A percentile compares a stretch with the other conserved stretches of the same genome.
These are phyloP conservation scores for Epizoanthus scotinus DNA, from an alignment of 92 coral and sea anemone genomes.

Conservation along the genomic window DNA sequence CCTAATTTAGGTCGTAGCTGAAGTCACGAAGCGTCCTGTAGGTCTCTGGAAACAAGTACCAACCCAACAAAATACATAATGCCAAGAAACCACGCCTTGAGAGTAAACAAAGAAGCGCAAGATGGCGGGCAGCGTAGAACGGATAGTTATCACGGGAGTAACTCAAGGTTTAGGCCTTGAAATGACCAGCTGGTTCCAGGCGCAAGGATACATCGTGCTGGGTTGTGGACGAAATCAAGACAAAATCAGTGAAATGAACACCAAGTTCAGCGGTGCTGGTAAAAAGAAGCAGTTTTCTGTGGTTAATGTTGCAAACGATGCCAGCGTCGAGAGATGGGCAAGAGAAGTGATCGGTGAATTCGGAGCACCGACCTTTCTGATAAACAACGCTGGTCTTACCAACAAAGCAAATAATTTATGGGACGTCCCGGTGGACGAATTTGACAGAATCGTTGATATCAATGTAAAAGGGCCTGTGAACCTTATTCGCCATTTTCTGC, in stretches of 20 bases:
- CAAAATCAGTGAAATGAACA: conserved; percentile 57
- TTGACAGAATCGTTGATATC: conserved; percentile 62
- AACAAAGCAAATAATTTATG: conserved; percentile 56
- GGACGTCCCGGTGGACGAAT: conserved; percentile 70
- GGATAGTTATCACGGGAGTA: conserved; percentile 67
- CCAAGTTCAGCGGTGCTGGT: conserved; percentile 43
- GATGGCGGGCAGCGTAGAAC: conserved; percentile 47
- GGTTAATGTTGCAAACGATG: conserved; percentile 57
- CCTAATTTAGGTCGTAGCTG: no score
- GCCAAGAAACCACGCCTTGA: no score
- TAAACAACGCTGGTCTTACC: conserved; percentile 67
- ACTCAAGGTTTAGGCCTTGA: conserved; percentile 72
- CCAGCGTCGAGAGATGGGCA: conserved; percentile 63
- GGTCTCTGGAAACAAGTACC: no score
- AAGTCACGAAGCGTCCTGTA: no score
- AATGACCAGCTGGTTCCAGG: conserved; percentile 71
- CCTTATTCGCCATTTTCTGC: conserved; percentile 74
- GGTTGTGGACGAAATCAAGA: conserved; percentile 71
- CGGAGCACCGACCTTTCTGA: conserved; percentile 72
- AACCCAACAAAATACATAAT: no score
- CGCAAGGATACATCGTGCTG: conserved; percentile 64
- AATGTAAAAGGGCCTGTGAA: conserved; percentile 78
- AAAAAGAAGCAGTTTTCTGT: conserved; percentile 61
- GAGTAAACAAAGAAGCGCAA: not conserved
- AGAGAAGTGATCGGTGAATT: conserved; percentile 45